Percentiles rank a stretch among this genome's conserved stretches.
These are phyloP conservation scores for Cephalopterus ornatus DNA, from an alignment of 2,113 vertebrate genomes.

Conservation along the genomic window DNA sequence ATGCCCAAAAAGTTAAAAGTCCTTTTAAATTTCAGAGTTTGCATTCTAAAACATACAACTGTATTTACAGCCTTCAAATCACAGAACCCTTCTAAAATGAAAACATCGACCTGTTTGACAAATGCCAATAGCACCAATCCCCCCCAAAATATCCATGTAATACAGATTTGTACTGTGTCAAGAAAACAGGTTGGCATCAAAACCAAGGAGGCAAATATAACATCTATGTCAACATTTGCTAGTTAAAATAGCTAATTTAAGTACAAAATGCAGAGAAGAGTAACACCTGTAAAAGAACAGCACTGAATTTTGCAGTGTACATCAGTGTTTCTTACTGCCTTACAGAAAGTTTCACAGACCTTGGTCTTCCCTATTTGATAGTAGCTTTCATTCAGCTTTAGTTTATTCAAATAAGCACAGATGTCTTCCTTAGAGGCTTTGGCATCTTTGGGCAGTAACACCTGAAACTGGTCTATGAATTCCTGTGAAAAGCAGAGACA, in stretches of 20 bases:
- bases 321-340: not conserved
- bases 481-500: slow-evolving; percentile 76
- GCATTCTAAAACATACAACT: not conserved
- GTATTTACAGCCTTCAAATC: not conserved
- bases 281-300: not conserved
- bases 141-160: not conserved
- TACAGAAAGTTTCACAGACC: slow-evolving; percentile 68
- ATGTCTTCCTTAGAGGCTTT: slow-evolving; percentile 81
- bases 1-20: not conserved
- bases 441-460: slow-evolving; percentile 85
- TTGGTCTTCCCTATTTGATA: slow-evolving; percentile 97
- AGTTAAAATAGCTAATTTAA: not conserved
- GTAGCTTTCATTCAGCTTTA: slow-evolving; percentile 81
- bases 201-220: not conserved
- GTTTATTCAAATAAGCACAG: slow-evolving; percentile 78
- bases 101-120: not conserved
- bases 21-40: not conserved
- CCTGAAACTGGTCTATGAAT: slow-evolving; percentile 91
- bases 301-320: not conserved
- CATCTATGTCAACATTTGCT: not conserved
- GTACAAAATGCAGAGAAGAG: not conserved
- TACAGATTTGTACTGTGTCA: not conserved
- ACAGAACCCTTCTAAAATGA: not conserved
- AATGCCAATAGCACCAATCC: not conserved
- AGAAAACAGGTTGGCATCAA: not conserved